These are phyloP conservation scores for Menidia menidia DNA, from an alignment of 2,797 vertebrate species.

Conservation along the genomic window DNA sequence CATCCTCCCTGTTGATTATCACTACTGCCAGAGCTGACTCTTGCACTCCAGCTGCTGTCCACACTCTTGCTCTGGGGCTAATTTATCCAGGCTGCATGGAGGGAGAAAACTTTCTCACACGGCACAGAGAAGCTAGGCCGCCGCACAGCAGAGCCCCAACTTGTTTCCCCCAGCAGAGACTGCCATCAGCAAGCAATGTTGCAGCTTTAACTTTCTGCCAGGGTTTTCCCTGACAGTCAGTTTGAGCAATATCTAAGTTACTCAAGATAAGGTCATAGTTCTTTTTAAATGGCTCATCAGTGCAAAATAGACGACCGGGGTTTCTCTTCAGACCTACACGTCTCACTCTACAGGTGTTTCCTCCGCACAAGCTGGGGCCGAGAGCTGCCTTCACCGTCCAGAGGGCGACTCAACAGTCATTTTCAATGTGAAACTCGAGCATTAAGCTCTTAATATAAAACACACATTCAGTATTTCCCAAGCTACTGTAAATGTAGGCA, in stretches of 20 bases:
- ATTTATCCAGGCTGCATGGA: conserved; percentile 77
- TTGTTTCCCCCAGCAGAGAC: conserved; percentile 27
- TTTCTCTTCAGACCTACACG: conserved; percentile 45
- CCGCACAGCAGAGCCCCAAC: conserved; percentile 27
- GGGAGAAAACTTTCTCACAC: conserved; percentile 77
- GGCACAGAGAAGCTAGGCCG: conserved; percentile 36
- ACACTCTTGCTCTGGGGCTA: conserved; percentile 78
- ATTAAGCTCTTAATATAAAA: conserved; percentile 53
- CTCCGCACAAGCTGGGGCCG: conserved; percentile 53
- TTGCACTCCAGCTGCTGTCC: conserved; percentile 83
- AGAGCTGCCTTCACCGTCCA: conserved; percentile 48
- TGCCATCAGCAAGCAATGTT: conserved; percentile 19
- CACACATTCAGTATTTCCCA: conserved; percentile 31
- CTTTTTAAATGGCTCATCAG: conserved; percentile 57
- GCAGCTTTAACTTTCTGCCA: conserved; percentile 38
- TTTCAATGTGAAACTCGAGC: conserved; percentile 44
- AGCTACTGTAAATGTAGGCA: conserved; percentile 57
- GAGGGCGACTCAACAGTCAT: conserved; percentile 51
- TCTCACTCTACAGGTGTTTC: conserved; percentile 77
- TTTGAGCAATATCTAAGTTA: conserved; percentile 64
- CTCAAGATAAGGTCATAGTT: conserved; percentile 43
- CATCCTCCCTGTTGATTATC: conserved; percentile 85
- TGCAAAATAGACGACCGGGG: conserved; percentile 34
- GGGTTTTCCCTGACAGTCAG: conserved; percentile 25
- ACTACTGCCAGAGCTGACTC: conserved; percentile 79